A percentile compares a stretch with the other conserved stretches of the same genome.
These are phyloP conservation scores for Prochilodus magdalenae DNA, from an alignment of 2,113 vertebrate genomes.

Conservation along the genomic window DNA sequence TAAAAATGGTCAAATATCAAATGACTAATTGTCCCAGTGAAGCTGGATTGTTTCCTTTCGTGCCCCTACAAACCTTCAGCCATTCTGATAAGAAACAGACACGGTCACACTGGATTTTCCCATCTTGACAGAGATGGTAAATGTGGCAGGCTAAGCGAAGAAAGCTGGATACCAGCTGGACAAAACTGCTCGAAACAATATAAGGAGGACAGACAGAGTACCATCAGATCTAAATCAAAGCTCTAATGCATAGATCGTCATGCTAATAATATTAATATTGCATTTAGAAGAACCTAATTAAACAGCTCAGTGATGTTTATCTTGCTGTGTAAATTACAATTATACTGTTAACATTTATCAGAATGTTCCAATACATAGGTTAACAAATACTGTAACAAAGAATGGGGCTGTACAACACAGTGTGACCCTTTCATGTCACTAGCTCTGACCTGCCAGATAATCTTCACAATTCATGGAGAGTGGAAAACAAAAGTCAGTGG, in stretches of 20 bases:
- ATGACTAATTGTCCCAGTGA: not conserved
- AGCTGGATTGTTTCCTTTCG: not conserved
- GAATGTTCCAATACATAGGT: not conserved
- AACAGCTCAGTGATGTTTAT: not conserved
- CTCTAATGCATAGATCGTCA: not conserved
- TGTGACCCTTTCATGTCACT: not conserved
- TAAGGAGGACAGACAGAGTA: not conserved
- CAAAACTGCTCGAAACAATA: not conserved
- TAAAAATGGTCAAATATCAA: not conserved
- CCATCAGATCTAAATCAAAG: not conserved
- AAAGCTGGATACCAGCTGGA: not conserved
- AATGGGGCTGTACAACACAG: not conserved
- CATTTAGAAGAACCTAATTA: not conserved
- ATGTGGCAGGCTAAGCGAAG: not conserved
- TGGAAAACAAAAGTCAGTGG: not conserved
- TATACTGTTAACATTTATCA: too few species aligned
- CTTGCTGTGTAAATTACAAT: not conserved
- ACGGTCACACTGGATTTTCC: not conserved
- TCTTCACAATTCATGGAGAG: constrained; percentile 4
- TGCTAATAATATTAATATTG: not conserved
- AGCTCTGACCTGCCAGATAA: not conserved
- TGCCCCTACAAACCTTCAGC: not conserved
- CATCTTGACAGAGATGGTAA: not conserved
- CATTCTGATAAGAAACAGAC: constrained; percentile 4
- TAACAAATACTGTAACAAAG: not conserved